phyloP scores from a whole-genome alignment of 1,140 invertebrate species.

The Nasonia vitripennis region DNA sequence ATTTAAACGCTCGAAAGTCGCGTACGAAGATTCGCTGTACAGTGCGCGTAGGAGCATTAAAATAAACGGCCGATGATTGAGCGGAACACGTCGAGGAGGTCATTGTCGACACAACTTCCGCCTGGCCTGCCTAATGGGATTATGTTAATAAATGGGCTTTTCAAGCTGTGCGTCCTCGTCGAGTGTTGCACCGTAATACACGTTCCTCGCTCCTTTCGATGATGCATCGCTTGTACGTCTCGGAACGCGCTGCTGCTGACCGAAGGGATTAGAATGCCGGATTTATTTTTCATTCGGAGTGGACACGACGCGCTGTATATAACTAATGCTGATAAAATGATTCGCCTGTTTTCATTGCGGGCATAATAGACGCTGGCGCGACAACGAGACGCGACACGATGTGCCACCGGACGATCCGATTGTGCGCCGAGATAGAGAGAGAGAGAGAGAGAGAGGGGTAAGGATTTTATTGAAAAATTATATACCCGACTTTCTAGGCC shows the following conservation, averaged over 20 bases:
- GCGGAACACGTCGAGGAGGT: constrained; percentile 1
- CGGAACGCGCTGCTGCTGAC: background rate
- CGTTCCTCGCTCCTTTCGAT: too few relatives aligned
- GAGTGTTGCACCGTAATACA: too few relatives aligned
- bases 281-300: background rate
- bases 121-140: constrained; percentile 21
- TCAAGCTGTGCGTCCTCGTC: background rate
- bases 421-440: background rate
- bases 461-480: background rate
- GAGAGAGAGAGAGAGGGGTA: background rate
- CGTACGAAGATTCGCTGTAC: too few relatives aligned
- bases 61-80: background rate
- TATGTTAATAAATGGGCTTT: constrained; percentile 38
- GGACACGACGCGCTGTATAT: background rate
- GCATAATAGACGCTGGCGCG: background rate
- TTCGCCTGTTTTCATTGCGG: background rate
- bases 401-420: background rate
- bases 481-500: background rate
- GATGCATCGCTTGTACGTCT: background rate
- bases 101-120: constrained; percentile 22
- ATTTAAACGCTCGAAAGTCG: too few relatives aligned
- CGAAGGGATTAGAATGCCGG: background rate
- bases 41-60: background rate
- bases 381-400: background rate
- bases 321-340: background rate